Evolutionary conservation across 2,797 vertebrate genomes (phyloP).

Genomic region (Dicrostonyx torquatus): DNA sequence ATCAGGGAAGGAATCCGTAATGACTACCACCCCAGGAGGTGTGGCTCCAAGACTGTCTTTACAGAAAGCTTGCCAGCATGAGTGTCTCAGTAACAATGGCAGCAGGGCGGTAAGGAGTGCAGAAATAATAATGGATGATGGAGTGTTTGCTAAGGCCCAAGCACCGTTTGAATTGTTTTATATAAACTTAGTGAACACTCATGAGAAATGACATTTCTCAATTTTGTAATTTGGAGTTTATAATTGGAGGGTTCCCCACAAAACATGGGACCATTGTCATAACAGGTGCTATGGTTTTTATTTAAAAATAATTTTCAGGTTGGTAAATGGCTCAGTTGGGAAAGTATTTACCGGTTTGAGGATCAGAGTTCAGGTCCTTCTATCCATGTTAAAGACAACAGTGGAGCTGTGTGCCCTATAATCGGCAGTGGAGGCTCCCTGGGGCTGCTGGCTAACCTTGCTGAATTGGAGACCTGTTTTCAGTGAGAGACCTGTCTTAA

Average conservation of each 20-base stretch:
- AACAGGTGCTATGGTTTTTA: not conserved
- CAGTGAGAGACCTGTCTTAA: not conserved
- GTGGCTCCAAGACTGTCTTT: not conserved
- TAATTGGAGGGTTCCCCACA: not conserved
- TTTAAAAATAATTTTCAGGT: conserved; percentile 1
- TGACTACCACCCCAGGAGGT: not conserved
- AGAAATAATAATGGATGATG: not conserved
- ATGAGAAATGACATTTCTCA: not conserved
- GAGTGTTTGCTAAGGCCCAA: not conserved
- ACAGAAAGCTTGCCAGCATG: not conserved
- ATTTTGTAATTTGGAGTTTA: not conserved
- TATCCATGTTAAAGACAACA: not conserved
- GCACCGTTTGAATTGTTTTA: not conserved
- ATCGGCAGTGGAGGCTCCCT: not conserved
- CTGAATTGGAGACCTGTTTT: not conserved
- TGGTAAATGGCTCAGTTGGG: not conserved
- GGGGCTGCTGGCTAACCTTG: not conserved
- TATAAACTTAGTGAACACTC: not conserved
- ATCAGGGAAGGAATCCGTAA: not conserved
- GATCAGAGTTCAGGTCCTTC: not conserved
- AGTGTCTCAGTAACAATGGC: not conserved
- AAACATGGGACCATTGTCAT: not conserved
- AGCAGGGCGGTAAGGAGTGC: not conserved
- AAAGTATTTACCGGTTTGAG: not conserved
- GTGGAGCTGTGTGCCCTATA: not conserved